Conservation (phyloP, 2,888 invertebrate genomes). For the Lepidochrysops patricia region DNA sequence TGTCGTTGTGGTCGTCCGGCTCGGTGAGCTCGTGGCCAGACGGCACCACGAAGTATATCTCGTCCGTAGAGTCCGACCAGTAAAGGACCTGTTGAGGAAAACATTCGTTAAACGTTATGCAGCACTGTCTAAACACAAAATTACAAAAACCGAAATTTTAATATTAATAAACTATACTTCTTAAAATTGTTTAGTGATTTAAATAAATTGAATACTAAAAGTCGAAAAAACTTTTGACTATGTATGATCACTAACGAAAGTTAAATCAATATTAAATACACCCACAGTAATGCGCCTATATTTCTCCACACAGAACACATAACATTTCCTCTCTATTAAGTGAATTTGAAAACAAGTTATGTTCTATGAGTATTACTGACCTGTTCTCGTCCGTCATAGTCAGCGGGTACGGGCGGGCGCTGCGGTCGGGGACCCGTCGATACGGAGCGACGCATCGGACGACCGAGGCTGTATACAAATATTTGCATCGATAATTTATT, state of each 20-base stretch:
- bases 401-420: constrained; percentile 87
- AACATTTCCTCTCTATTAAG: too few relatives aligned
- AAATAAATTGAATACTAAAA: too few relatives aligned
- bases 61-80: constrained; percentile 96
- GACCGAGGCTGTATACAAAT: constrained; percentile 20
- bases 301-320: too few relatives aligned
- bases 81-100: constrained; percentile 78
- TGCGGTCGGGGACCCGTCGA: constrained; percentile 71
- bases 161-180: too few relatives aligned
- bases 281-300: too few relatives aligned
- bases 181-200: too few relatives aligned
- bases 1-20: constrained; percentile 42
- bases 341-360: neutral
- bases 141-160: too few relatives aligned
- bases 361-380: constrained; percentile 26
- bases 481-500: constrained; percentile 29
- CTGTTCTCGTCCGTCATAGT: constrained; percentile 90
- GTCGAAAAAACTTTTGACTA: too few relatives aligned
- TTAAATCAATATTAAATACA: too few relatives aligned
- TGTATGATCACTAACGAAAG: too few relatives aligned
- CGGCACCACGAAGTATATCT: constrained; percentile 96
- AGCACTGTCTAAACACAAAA: too few relatives aligned
- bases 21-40: constrained; percentile 53
- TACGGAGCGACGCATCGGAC: constrained; percentile 83
- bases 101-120: too few relatives aligned